Base-by-base conservation (phyloP, 30 jellyfish, hydroid and myxozoan genomes). In the Pelagia noctiluca region DNA sequence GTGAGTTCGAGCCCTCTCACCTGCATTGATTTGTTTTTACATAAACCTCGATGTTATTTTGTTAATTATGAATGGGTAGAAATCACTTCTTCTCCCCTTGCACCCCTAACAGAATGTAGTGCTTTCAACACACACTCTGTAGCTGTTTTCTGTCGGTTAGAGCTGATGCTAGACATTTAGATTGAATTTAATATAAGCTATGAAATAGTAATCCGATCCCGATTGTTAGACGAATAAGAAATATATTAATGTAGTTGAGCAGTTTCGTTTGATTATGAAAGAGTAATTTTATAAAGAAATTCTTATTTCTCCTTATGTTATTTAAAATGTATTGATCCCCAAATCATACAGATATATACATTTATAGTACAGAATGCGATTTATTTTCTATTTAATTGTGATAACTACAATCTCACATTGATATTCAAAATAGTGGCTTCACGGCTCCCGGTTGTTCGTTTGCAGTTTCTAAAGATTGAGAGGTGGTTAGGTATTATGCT, bases 241-340 rank as follows among this genome's bases (percentile, higher is more conserved):
- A n/a, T n/a, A n/a, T n/a, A n/a, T n/a, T n/a, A n/a, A n/a, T n/a
- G n/a, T n/a, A n/a, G n/a, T n/a, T n/a, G n/a, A n/a, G n/a, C n/a
- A n/a, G 36, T 30, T 63, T 63, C 35, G 84, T 48, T 80, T 66
- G 84, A 66, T 65, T 80, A 53, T 67, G 76, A 71, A 31, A 52
- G 91, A 80, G 91, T 80, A 80, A 80, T 80, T 80, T 80, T 80
- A 80, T 80, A 80, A 80, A 63, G 63, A 32, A 79, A 79, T 79
- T 79, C 82, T 79, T 42, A 64, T 64, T 81, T 79, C 72, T 79
- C 90, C 16, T 80, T 80, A 67, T 80, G 84, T 80, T 80, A 80
- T 80, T 80, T 80, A 80, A 80, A 80, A 80, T 53, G 78, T 65
- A 77, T 77, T 71, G 63, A 65, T 80, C 77, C 64, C 84, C 68